Base-by-base conservation (phyloP, 2,888 invertebrate species). In the Peribatodes rhomboidaria region DNA sequence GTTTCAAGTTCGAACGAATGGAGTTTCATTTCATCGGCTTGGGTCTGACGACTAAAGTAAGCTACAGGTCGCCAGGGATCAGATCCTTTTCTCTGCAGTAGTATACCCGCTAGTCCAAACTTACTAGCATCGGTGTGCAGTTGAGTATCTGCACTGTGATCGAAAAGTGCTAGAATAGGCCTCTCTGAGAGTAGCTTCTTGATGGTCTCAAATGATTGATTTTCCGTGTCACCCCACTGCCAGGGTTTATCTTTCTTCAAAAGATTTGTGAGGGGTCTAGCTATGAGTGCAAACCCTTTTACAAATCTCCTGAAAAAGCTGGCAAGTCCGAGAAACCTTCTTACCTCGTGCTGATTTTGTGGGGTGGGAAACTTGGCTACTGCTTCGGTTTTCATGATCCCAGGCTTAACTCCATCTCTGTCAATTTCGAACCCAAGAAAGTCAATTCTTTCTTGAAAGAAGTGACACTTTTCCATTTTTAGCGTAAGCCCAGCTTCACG, bases 31-130 rank as follows among this genome's bases (percentile, higher is more conserved):
- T n/a, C n/a, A n/a, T 52, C 44, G 0, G 8, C 13, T 1, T 27
- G 22, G n/a, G 60, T 60, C 37, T 60, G 44, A 0, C 53, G 31
- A 27, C 60, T 60, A 16, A n/a, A 60, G 39, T 60, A 60, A 1
- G 60, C 44, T 0, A 60, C 52, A 1, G 44, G 37, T 33, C 22
- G 27, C 2, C 31, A 14, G 9, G 18, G 0, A 1, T 20, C 47
- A 56, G 37, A 6, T 37, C 37, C 22, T 22, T 35, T n/a, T 3
- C 11, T 41, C 31, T 56, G 56, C 33, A 56, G 14, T 22, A 56
- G 11, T 0, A 56, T 35, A 1, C 37, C 56, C 4, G 44, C 56
- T 2, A 56, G n/a, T 2, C 56, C 56, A 14, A 47, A 22, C 37
- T 47, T 46, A n/a, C 46, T 37, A 3, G 56, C 47, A 22, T 56